Evolutionary conservation across 2,888 invertebrate genomes (phyloP), one percentile per base, ranked within the genome.

Genomic region (Coenonympha glycerion): DNA sequence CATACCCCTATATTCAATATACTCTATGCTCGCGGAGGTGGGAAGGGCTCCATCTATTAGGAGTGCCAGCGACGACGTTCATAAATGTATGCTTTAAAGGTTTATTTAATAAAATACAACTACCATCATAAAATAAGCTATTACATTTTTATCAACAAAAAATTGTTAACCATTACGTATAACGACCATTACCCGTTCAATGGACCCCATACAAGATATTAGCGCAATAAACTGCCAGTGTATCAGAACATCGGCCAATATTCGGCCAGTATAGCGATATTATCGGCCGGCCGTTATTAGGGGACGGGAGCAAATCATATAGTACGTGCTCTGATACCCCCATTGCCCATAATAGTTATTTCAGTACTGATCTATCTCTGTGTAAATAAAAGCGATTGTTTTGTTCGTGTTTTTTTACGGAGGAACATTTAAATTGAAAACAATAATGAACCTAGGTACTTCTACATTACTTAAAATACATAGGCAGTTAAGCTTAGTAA

Each of bases 221-320:
- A 50, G 41, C 56, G 44, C 53, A 52, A 56, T 66, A 70, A 76
- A 75, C 72, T 66, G 64, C 64, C 56, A 61, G 63, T 64, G 65
- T 61, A 60, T 65, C 58, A 59, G 62, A 65, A 62, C 60, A 63
- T 65, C 68, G 63, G 68, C 75, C 71, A 70, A 75, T 73, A 71
- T 74, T 76, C 70, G 68, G 68, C 63, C 63, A 39, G 61, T 57
- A 61, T 69, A 64, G 55, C 67, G 75, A 78, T 77, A 69, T 59
- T 68, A 76, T 77, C 76, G 62, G 40, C 16, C 15, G 57, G 61
- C 67, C 67, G 74, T 76, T 73, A 73, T 73, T 69, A 71, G 61
- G 66, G 67, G 64, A 65, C 66, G 60, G 62, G 64, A 68, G 69
- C 71, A 73, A 76, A 74, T 75, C 71, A 73, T 65, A 53, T 46